Evolutionary conservation across 2,113 vertebrate species (phyloP), one percentile per base, ranked within the genome.

Genomic region (Sterna hirundo): DNA sequence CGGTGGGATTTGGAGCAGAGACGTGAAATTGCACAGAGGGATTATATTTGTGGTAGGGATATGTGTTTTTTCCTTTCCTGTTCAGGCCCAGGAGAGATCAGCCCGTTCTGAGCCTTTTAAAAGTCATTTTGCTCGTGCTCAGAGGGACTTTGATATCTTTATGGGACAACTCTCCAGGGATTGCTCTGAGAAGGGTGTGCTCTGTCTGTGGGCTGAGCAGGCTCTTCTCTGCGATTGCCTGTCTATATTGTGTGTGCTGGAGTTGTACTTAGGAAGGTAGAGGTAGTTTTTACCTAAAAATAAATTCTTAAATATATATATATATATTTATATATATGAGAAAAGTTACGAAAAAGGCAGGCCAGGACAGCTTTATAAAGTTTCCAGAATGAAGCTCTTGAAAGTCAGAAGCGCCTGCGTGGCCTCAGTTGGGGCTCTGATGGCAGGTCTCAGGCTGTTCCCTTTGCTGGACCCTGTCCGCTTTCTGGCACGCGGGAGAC

Each of bases 161-260:
- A 36, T 42, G 32, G 68, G 52, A 44, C 44, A 71, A 8, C 21
- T 85, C 29, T 55, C 6, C 2, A 1, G 88, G 62, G 51, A 34
- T 58, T 38, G 40, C 57, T 57, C 20, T 62, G 69, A 2, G 5
- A 34, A 49, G 55, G 49, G 18, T 0, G 0, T 72, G 70, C 57
- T 42, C 57, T 57, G 38, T 21, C 77, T 61, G 55, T 12, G 55
- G 55, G 76, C 62, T 32, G 40, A 81, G 80, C 49, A 36, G 68
- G 17, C 42, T 65, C 20, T 74, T 20, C 54, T 54, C 23, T 47
- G 36, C 15, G 58, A 9, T 58, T 64, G 15, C 3, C 0, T 44
- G 18, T 75, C 51, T 86, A 2, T 84, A 30, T 26, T 66, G 46
- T 0, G 0, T 30, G n/a, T 90, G 70, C 52, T 88, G 44, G 65